These are phyloP conservation scores for Oostethus manadensis DNA, from an alignment of 2,113 vertebrate species.

Conservation along the genomic window DNA sequence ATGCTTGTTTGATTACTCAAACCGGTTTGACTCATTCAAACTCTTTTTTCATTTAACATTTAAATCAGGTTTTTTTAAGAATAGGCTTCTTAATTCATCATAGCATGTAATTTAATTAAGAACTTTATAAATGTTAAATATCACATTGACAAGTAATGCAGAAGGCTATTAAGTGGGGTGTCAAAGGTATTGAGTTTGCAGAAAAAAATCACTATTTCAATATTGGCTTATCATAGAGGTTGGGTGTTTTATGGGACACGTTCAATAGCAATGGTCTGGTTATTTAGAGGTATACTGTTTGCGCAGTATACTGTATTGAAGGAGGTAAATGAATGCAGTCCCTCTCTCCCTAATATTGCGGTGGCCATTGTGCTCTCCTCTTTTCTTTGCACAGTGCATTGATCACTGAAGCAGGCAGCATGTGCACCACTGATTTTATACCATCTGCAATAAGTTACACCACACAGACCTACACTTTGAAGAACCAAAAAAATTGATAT, in stretches of 20 bases:
- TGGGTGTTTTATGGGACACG: neutral
- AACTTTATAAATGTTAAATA: no score
- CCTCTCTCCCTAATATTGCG: constrained; percentile 14
- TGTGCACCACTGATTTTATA: constrained; percentile 22
- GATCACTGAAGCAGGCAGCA: constrained; percentile 8
- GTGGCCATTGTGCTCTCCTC: constrained; percentile 16
- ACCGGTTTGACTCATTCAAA: no score
- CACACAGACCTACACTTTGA: constrained; percentile 15
- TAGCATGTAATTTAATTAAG: no score
- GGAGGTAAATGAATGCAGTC: constrained; percentile 1
- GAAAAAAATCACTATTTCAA: neutral
- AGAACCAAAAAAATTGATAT: neutral
- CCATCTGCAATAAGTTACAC: constrained; percentile 36
- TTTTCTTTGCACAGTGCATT: constrained; percentile 13
- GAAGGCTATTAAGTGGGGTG: neutral
- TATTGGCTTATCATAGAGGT: neutral
- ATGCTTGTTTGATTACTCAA: no score
- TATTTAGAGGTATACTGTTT: constrained; percentile 5
- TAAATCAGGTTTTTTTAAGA: no score
- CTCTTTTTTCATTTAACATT: no score
- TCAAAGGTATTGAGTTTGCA: neutral
- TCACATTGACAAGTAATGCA: neutral
- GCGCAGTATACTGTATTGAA: constrained; percentile 4
- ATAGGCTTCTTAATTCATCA: no score
- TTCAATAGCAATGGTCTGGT: neutral